Percentiles rank a stretch among this genome's conserved stretches.
Conservation (phyloP, 2,113 vertebrate genomes). For the Chrysemys picta region DNA sequence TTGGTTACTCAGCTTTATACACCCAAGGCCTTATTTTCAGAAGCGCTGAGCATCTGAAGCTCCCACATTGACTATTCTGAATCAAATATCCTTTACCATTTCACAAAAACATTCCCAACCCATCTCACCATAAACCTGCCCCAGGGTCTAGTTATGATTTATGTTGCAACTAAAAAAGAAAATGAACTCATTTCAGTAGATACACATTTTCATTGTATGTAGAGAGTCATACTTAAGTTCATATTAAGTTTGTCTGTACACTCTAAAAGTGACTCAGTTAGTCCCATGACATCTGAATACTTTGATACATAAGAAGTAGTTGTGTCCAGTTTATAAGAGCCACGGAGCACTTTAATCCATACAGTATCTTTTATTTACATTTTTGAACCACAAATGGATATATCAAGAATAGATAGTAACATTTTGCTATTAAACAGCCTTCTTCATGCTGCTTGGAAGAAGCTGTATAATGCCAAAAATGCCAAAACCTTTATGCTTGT, state of each 20-base stretch:
- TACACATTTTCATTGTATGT: background rate
- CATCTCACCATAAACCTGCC: background rate
- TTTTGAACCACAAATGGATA: background rate
- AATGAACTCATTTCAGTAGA: background rate
- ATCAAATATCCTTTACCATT: background rate
- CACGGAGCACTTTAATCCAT: background rate
- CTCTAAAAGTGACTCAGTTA: background rate
- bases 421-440: background rate
- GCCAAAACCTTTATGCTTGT: background rate
- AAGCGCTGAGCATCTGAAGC: background rate
- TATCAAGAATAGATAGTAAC: background rate
- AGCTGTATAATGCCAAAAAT: background rate
- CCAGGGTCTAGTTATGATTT: background rate
- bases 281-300: background rate
- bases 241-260: background rate
- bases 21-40: background rate
- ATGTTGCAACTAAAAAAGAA: background rate
- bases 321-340: background rate
- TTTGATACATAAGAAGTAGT: background rate
- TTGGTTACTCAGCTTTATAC: background rate
- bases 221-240: background rate
- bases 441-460: background rate
- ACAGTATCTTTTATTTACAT: background rate
- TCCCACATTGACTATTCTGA: background rate
- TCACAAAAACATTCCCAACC: background rate